phyloP scores from a whole-genome alignment of 2,888 invertebrate genomes.

The Drosophila sordidula region DNA sequence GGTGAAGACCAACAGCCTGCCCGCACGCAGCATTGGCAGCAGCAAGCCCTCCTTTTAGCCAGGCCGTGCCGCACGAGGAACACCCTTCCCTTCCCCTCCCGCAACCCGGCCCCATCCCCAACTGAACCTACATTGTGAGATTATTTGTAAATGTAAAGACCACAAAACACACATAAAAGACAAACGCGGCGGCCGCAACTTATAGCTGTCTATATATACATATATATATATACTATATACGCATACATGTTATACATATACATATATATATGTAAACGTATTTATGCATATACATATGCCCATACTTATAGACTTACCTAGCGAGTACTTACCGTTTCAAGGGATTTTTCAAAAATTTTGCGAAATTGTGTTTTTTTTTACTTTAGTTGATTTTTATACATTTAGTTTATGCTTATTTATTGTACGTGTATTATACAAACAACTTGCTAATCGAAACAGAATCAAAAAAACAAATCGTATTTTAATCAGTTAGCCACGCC shows the following conservation, averaged over 20 bases:
- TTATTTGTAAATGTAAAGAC: slow-evolving; percentile 78
- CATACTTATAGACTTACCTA: slow-evolving; percentile 67
- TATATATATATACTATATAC: slow-evolving; percentile 15
- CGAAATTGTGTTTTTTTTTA: slow-evolving; percentile 71
- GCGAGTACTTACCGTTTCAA: slow-evolving; percentile 69
- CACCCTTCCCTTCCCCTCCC: too few relatives aligned
- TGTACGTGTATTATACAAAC: slow-evolving; percentile 78
- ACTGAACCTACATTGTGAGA: slow-evolving; percentile 71
- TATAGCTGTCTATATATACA: slow-evolving; percentile 49
- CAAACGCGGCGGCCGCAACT: slow-evolving; percentile 52
- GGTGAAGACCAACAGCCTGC: slow-evolving; percentile 85
- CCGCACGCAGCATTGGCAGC: slow-evolving; percentile 84
- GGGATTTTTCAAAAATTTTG: slow-evolving; percentile 75
- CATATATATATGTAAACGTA: slow-evolving; percentile 31
- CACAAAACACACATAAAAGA: slow-evolving; percentile 51
- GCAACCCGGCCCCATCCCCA: not conserved
- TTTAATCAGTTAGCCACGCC: slow-evolving; percentile 17
- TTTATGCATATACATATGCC: slow-evolving; percentile 32
- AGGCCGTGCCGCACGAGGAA: slow-evolving; percentile 17
- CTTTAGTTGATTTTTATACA: slow-evolving; percentile 68
- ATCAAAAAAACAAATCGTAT: slow-evolving; percentile 22
- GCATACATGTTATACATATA: slow-evolving; percentile 17
- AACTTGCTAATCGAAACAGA: slow-evolving; percentile 66
- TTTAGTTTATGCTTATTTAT: slow-evolving; percentile 76
- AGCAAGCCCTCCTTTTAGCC: slow-evolving; percentile 83